Conservation (phyloP, 1,140 invertebrate species). For the Cardiocondyla obscurior region DNA sequence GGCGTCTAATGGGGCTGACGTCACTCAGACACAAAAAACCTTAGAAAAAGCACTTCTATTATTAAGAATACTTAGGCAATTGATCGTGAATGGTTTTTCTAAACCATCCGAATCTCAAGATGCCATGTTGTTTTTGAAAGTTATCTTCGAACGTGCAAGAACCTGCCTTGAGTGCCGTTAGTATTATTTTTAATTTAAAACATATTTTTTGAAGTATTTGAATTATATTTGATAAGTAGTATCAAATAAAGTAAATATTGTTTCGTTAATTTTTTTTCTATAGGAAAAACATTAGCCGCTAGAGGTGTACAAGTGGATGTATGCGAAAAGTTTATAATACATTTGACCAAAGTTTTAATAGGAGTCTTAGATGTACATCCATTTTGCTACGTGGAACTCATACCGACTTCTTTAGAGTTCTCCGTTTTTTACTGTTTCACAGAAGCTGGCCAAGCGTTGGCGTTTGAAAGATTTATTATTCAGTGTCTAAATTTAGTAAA, state of each 20-base stretch:
- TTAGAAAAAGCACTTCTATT: constrained; percentile 91
- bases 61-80: constrained; percentile 92
- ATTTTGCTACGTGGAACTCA: constrained; percentile 91
- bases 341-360: constrained; percentile 91
- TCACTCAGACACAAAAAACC: constrained; percentile 85
- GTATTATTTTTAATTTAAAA: constrained; percentile 77
- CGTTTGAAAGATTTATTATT: constrained; percentile 94
- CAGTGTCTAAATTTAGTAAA: constrained; percentile 96
- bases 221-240: background rate
- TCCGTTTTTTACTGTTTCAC: constrained; percentile 94
- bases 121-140: constrained; percentile 90
- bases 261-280: constrained; percentile 68
- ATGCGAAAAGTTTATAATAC: constrained; percentile 92
- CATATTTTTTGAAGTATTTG: background rate
- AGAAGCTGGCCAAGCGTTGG: constrained; percentile 88
- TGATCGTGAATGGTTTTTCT: constrained; percentile 92
- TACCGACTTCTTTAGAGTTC: constrained; percentile 91
- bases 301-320: constrained; percentile 86
- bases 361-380: constrained; percentile 91
- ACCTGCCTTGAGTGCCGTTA: constrained; percentile 92
- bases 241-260: no score
- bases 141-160: constrained; percentile 91
- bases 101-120: constrained; percentile 90
- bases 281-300: constrained; percentile 87
- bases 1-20: constrained; percentile 85